Percentiles rank a stretch among this genome's conserved stretches.
Conservation (phyloP, 2,113 vertebrate genomes). For the Aptenodytes forsteri region DNA sequence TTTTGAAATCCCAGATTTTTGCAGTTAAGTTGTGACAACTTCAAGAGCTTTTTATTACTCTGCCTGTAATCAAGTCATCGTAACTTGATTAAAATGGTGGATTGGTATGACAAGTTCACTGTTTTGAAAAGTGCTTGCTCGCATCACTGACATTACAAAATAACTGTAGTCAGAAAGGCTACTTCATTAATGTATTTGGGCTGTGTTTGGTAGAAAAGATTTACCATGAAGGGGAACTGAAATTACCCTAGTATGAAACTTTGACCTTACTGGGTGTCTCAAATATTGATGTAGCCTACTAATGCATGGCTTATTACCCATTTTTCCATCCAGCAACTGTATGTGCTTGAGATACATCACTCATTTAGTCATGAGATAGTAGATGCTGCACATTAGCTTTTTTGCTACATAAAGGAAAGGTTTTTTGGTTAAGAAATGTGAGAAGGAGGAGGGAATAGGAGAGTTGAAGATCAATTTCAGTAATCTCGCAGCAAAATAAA, state of each 20-base stretch:
- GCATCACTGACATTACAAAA: neutral
- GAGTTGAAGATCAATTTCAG: neutral
- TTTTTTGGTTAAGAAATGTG: neutral
- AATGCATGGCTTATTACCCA: too few species aligned
- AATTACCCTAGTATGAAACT: neutral
- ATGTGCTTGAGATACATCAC: neutral
- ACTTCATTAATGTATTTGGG: neutral
- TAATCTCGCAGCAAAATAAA: neutral
- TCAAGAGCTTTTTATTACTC: neutral
- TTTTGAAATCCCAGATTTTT: neutral
- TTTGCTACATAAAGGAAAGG: neutral
- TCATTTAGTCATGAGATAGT: neutral
- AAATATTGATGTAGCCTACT: neutral
- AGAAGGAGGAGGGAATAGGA: neutral
- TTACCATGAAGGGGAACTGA: neutral
- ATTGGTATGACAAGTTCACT: too few species aligned
- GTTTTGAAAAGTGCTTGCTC: neutral
- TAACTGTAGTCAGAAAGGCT: neutral
- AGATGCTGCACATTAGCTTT: neutral
- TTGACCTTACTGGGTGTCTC: neutral
- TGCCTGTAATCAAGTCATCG: accelerated
- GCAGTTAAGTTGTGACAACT: neutral
- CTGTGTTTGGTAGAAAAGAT: neutral
- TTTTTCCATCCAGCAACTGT: neutral
- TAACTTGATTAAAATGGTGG: neutral